These are phyloP conservation scores for Ailurus styani DNA, from an alignment of 2,113 vertebrate species.

Conservation along the genomic window DNA sequence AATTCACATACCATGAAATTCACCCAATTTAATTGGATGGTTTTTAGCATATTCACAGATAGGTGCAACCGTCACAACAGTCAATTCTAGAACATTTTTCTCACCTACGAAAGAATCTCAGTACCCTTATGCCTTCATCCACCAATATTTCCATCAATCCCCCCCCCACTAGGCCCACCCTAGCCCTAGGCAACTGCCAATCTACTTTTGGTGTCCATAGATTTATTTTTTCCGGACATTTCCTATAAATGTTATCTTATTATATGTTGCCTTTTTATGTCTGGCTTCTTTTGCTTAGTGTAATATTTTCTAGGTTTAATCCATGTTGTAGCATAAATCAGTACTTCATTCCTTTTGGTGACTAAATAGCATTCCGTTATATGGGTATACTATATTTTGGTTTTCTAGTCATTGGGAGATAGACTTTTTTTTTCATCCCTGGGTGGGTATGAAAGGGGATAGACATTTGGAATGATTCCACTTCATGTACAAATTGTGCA, in stretches of 20 bases:
- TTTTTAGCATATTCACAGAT: not conserved
- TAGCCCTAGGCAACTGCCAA: not conserved
- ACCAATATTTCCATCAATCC: not conserved
- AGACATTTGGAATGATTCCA: not conserved
- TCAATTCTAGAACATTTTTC: not conserved
- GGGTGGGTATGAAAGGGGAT: not conserved
- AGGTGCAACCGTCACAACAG: not conserved
- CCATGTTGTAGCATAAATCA: not conserved
- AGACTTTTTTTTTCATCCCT: not conserved
- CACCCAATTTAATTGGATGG: not conserved
- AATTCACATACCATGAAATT: not conserved
- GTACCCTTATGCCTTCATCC: not conserved
- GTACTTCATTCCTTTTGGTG: not conserved
- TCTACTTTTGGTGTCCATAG: not conserved
- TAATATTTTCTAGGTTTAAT: not conserved
- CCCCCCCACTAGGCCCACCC: not conserved
- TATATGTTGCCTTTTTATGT: not conserved
- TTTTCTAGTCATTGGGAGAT: not conserved
- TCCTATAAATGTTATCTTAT: not conserved
- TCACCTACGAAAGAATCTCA: not conserved
- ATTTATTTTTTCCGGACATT: not conserved
- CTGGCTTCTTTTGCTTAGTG: not conserved
- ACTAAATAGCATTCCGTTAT: not conserved
- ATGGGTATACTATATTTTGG: not conserved
- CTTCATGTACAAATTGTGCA: not conserved